phyloP scores from a whole-genome alignment of 1,140 invertebrate species.

The Cyclargus thomasi region DNA sequence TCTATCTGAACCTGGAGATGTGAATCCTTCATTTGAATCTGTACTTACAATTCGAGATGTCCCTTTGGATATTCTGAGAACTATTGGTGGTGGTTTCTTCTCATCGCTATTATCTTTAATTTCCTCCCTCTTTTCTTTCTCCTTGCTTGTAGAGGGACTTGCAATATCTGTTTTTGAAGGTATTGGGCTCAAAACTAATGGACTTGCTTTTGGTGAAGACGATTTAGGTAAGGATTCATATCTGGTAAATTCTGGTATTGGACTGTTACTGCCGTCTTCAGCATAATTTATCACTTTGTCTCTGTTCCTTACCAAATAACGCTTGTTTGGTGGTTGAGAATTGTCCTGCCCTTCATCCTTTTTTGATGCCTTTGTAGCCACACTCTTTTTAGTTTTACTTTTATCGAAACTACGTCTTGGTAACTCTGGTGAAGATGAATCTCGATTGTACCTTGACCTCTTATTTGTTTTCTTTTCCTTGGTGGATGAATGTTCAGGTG shows the following conservation, averaged over 20 bases:
- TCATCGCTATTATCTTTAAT: slow-evolving; percentile 43
- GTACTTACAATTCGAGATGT: slow-evolving; percentile 79
- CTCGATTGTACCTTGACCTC: slow-evolving; percentile 59
- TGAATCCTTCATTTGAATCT: slow-evolving; percentile 77
- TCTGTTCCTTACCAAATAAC: slow-evolving; percentile 67
- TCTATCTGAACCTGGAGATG: slow-evolving; percentile 70
- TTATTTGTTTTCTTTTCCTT: slow-evolving; percentile 64
- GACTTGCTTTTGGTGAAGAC: slow-evolving; percentile 64
- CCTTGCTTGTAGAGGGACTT: slow-evolving; percentile 68
- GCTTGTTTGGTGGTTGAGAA: slow-evolving; percentile 66
- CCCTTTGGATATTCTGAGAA: slow-evolving; percentile 78
- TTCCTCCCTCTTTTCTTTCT: slow-evolving; percentile 23
- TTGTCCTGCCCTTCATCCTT: slow-evolving; percentile 58
- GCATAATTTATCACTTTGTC: slow-evolving; percentile 74
- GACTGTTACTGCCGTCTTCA: slow-evolving; percentile 72
- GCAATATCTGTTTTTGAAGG: slow-evolving; percentile 62
- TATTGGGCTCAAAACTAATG: slow-evolving; percentile 62
- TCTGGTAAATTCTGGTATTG: slow-evolving; percentile 61
- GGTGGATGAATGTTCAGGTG: slow-evolving; percentile 76
- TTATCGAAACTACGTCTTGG: slow-evolving; percentile 66
- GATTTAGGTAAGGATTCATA: slow-evolving; percentile 54
- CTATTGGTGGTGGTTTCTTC: slow-evolving; percentile 75
- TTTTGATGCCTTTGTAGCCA: slow-evolving; percentile 66
- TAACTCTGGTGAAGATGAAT: slow-evolving; percentile 66
- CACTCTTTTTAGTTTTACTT: slow-evolving; percentile 58